phyloP scores from a whole-genome alignment of 2,797 vertebrate genomes.

The Chaetophractus vellerosus region DNA sequence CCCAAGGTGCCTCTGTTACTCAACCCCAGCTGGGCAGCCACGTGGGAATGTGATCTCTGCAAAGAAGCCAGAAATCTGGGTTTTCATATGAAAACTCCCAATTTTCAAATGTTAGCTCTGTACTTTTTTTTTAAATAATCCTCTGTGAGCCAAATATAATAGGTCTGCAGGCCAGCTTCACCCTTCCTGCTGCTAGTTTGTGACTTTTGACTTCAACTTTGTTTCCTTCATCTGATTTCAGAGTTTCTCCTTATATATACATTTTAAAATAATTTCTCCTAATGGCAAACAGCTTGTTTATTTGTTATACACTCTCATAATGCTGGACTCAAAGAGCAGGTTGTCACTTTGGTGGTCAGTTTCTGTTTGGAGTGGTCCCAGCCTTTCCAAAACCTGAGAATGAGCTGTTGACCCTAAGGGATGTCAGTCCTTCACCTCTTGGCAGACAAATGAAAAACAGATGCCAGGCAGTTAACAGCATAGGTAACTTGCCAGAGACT shows the following conservation, averaged over 20 bases:
- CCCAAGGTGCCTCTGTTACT: background rate
- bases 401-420: background rate
- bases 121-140: background rate
- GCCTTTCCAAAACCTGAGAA: background rate
- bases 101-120: conserved; percentile 41
- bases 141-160: background rate
- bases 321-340: background rate
- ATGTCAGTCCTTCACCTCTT: background rate
- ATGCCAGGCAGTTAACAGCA: background rate
- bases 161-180: background rate
- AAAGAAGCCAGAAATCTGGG: conserved; percentile 40
- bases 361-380: background rate
- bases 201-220: conserved; percentile 48
- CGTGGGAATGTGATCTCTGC: background rate
- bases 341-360: background rate
- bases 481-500: background rate
- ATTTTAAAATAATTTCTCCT: conserved; percentile 11
- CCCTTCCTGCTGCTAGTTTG: background rate
- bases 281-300: background rate
- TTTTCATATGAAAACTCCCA: conserved; percentile 54
- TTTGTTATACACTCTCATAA: background rate
- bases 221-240: background rate
- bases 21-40: background rate
- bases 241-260: background rate
- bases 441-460: background rate